phyloP scores from a whole-genome alignment of 1,140 invertebrate genomes.

The Scaptomyza hsui region DNA sequence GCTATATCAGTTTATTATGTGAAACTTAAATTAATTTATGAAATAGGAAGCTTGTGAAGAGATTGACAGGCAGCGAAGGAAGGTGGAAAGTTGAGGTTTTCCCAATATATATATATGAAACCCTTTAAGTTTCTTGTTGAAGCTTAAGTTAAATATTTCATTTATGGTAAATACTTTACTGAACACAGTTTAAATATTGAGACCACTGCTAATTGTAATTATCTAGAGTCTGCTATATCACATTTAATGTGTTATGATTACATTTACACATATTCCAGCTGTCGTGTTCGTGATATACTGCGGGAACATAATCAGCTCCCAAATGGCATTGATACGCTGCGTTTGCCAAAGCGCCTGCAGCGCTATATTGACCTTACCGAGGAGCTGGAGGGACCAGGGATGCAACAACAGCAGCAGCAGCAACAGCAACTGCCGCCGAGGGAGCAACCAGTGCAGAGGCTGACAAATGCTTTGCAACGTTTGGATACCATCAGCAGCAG shows the following conservation, averaged over 20 bases:
- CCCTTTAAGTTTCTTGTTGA: neutral
- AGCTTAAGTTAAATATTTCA: neutral
- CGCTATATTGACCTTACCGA: slow-evolving; percentile 89
- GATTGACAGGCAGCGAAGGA: slow-evolving; percentile 52
- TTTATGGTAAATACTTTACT: neutral
- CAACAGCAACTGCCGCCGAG: slow-evolving; percentile 20
- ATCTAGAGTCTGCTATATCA: too few relatives aligned
- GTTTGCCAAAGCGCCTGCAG: slow-evolving; percentile 87
- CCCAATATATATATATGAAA: neutral
- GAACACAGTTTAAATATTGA: too few relatives aligned
- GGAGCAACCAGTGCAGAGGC: slow-evolving; percentile 15
- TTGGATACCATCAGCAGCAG: slow-evolving; percentile 66
- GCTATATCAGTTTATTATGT: slow-evolving; percentile 63
- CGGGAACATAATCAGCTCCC: slow-evolving; percentile 89
- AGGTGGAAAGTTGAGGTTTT: too few relatives aligned
- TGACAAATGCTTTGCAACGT: slow-evolving; percentile 35
- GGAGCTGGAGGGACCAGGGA: slow-evolving; percentile 85
- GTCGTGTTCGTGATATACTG: slow-evolving; percentile 87
- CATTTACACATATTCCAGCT: slow-evolving; percentile 83
- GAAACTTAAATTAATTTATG: slow-evolving; percentile 79
- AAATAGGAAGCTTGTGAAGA: slow-evolving; percentile 55
- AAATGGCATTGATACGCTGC: slow-evolving; percentile 88
- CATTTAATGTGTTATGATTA: neutral
- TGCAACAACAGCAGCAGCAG: slow-evolving; percentile 20
- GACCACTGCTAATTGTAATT: too few relatives aligned